Evolutionary conservation across 2,888 invertebrate species (phyloP), one percentile per base, ranked within the genome.

Genomic region (Lochmaea capreae): DNA sequence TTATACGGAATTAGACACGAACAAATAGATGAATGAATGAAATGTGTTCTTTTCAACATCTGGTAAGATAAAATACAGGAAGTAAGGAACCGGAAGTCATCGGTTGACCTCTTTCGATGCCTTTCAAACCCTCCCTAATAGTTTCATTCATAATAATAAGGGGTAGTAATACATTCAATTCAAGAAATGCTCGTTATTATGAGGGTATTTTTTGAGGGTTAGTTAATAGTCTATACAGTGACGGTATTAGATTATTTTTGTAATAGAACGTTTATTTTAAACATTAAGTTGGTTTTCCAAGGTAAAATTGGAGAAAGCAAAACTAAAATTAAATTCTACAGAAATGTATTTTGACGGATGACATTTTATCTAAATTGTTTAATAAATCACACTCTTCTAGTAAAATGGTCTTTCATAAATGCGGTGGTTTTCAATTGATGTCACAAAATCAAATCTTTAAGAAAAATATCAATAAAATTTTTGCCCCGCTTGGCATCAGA

Each of bases 1-100:
- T 81, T 84, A 83, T 84, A 83, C 83, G 83, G 84, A 84, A 84
- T 84, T 84, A 84, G 84, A 85, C 83, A 84, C 83, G 79, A 77
- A 79, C 82, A 82, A 83, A 84, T 83, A 83, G 83, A 85, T 84
- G 75, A 72, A 85, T 85, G 85, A 83, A 83, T 79, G 83, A 79
- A 76, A 67, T 74, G 80, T 78, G 79, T 78, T 66, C 69, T 74
- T 76, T 81, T 81, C 79, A 80, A 79, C 81, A 80, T 81, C 81
- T 82, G 78, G 63, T 65, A 58, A 49, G 73, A 73, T 76, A 75
- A 71, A 68, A 78, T 77, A 80, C 81, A 80, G 82, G 83, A 83
- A 83, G 81, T 79, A 73, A 61, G 67, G 67, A 76, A 77, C 76
- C 79, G 79, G 80, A 80, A 76, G 71, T 65, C 49, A 52, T 49